Evolutionary conservation across 2,888 invertebrate genomes (phyloP).

Genomic region (Schizaphis graminum): DNA sequence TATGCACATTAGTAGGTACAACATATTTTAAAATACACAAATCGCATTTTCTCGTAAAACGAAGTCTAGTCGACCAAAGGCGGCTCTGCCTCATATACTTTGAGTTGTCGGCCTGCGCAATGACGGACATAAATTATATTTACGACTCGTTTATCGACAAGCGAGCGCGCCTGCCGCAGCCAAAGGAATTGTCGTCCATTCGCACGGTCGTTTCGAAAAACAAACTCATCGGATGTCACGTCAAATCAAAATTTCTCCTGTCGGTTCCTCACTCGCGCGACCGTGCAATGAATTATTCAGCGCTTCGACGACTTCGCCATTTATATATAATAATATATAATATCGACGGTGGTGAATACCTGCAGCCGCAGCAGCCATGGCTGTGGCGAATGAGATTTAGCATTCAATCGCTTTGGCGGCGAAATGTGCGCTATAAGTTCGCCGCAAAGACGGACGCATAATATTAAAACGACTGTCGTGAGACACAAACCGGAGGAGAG

Average conservation of each 20-base stretch:
- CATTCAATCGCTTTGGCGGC: constrained; percentile 52
- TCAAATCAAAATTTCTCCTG: background rate
- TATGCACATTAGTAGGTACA: background rate
- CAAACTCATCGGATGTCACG: constrained; percentile 17
- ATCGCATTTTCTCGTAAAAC: background rate
- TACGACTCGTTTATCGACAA: background rate
- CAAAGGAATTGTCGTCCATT: constrained; percentile 5
- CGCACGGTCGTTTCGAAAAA: background rate
- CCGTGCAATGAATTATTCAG: constrained; percentile 13
- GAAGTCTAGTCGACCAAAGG: background rate
- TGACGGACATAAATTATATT: background rate
- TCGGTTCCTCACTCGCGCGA: background rate
- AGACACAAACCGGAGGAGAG: background rate
- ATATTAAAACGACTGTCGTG: background rate
- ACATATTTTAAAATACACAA: background rate
- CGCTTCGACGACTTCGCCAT: background rate
- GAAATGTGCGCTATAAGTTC: constrained; percentile 1
- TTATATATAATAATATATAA: background rate
- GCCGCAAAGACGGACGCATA: background rate
- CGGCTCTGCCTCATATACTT: background rate
- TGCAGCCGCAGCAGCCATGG: background rate
- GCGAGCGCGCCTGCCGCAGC: background rate
- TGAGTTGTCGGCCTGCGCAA: background rate
- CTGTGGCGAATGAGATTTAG: constrained; percentile 15
- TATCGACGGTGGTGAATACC: background rate